Evolutionary conservation across 2,797 vertebrate species (phyloP).

Genomic region (Parauchenoglanis ngamensis): DNA sequence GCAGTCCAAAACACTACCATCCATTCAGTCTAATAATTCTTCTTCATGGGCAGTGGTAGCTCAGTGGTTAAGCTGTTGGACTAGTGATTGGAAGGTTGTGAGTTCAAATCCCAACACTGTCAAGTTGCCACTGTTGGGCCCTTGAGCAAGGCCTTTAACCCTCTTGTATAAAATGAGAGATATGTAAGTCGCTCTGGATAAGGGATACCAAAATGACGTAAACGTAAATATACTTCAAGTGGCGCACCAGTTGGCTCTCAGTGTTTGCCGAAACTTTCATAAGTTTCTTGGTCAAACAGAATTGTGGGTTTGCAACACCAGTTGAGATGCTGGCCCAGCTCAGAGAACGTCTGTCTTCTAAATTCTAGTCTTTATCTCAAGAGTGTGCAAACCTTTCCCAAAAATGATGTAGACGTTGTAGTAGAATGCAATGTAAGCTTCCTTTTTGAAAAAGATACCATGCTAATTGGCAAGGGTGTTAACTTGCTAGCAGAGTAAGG

Average conservation of each 20-base stretch:
- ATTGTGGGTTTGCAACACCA: background rate
- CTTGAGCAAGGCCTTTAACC: too few relatives aligned
- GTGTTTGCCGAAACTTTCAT: background rate
- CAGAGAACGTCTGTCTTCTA: background rate
- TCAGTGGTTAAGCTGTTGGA: too few relatives aligned
- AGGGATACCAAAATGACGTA: too few relatives aligned
- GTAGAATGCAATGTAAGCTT: background rate
- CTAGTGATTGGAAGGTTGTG: too few relatives aligned
- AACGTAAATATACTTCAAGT: background rate
- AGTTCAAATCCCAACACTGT: too few relatives aligned
- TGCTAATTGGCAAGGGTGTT: slow-evolving; percentile 2
- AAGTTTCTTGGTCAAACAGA: background rate
- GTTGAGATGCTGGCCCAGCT: background rate
- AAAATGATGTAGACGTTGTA: background rate
- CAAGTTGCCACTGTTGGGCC: too few relatives aligned
- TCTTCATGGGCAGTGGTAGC: too few relatives aligned
- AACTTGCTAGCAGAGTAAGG: background rate
- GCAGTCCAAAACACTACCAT: too few relatives aligned
- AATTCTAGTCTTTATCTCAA: background rate
- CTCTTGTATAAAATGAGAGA: too few relatives aligned
- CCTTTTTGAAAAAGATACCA: background rate
- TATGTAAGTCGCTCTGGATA: too few relatives aligned
- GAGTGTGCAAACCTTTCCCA: background rate
- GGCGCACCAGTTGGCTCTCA: background rate
- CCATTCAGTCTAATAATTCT: background rate